Base-by-base conservation (phyloP, 2,797 vertebrate species). In the Galaxias olidus region DNA sequence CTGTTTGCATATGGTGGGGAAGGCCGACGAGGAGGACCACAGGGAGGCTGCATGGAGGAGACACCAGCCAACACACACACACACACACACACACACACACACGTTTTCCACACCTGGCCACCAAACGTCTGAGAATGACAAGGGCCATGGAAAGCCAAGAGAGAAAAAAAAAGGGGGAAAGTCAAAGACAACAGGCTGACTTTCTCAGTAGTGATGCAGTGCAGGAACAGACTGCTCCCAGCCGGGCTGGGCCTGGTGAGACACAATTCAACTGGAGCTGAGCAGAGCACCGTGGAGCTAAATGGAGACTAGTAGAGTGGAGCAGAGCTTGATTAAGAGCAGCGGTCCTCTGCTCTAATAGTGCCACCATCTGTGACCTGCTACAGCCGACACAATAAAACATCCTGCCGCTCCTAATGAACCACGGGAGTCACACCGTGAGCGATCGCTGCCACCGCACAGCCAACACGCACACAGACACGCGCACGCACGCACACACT, bases 251-350 rank as follows among this genome's bases (percentile, higher is more conserved):
- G 30, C 30, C 30, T 30, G 30, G 30, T 30, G 30, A 30, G 6
- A 30, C 6, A 30, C 30, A 30, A 30, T 3, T 30, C 30, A 30
- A 30, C 30, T 30, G 6, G 30, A 30, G 30, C 30, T 30, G 30
- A 50, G 9, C 48, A 9, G 10, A 9, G 52, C 3, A 40, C 11
- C 0, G 52, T 13, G 30, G 8, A 1, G 19, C 13, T 1, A 8
- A n/a, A 18, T 10, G 19, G 56, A 66, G 80, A n/a, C n/a, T 62
- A 63, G 47, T 1, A 49, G 30, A 62, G 78, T 0, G 0, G n/a
- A 0, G 20, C 76, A 60, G 82, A 74, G 85, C 83, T 59, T 86
- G 86, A 88, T 85, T 84, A 84, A 88, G 87, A 75, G 80, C 81
- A 83, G 84, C 76, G 80, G 82, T 73, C 82, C 71, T 42, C 59